Conservation (phyloP, 2,888 invertebrate species). For the Cabera pusaria region DNA sequence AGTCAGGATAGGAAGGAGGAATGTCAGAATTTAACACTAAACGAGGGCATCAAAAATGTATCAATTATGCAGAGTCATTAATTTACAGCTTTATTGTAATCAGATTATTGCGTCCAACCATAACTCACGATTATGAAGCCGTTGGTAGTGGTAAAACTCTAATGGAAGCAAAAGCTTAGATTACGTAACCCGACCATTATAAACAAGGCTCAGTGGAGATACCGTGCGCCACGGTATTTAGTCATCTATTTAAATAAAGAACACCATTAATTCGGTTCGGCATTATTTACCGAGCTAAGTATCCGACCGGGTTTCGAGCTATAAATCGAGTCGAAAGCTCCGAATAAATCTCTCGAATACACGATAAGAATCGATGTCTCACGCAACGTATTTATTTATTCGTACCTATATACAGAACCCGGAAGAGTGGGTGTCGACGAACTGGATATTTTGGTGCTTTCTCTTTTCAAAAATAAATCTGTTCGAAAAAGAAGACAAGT, state of each 20-base stretch:
- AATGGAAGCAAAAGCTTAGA: conserved; percentile 68
- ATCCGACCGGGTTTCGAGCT: conserved; percentile 77
- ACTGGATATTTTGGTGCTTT: conserved; percentile 50
- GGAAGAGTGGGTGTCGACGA: conserved; percentile 63
- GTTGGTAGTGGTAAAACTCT: conserved; percentile 48
- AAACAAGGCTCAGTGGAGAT: conserved; percentile 67
- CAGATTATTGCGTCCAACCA: conserved; percentile 15
- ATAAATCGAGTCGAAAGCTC: conserved; percentile 76
- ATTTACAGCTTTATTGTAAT: too few relatives aligned
- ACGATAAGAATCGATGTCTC: conserved; percentile 81
- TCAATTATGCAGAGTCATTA: too few relatives aligned
- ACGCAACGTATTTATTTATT: conserved; percentile 76
- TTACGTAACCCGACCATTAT: conserved; percentile 68
- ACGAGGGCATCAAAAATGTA: too few relatives aligned
- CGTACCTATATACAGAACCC: conserved; percentile 58
- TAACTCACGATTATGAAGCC: conserved; percentile 28
- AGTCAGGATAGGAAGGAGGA: too few relatives aligned
- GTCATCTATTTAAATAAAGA: conserved; percentile 81
- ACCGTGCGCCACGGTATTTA: conserved; percentile 75
- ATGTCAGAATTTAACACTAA: too few relatives aligned
- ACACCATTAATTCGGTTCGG: conserved; percentile 71
- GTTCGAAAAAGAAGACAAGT: conserved; percentile 19
- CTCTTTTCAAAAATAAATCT: conserved; percentile 45
- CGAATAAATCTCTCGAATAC: conserved; percentile 75
- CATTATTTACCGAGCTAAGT: conserved; percentile 79